Conservation (phyloP, 2,888 invertebrate genomes). For the Chorisops tibialis region DNA sequence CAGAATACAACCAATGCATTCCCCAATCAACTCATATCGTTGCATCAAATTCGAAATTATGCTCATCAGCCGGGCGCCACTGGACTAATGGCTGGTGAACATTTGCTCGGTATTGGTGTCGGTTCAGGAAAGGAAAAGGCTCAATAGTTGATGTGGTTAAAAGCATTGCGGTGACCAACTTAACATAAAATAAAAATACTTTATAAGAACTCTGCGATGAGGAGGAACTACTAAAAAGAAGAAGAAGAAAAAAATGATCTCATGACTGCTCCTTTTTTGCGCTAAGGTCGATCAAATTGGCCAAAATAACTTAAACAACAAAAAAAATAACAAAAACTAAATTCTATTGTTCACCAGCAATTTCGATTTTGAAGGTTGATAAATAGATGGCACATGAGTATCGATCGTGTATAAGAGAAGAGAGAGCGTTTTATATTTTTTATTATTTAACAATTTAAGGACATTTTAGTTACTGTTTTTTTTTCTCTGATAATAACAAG, state of each 20-base stretch:
- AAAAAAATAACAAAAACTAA: not conserved
- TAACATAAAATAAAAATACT: constrained; percentile 5
- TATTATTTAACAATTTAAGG: too few species aligned
- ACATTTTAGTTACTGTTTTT: too few species aligned
- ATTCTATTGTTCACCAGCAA: not conserved
- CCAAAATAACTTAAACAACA: not conserved
- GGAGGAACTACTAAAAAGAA: not conserved
- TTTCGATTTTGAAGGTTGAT: not conserved
- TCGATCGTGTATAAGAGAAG: too few species aligned
- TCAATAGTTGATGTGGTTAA: constrained; percentile 24
- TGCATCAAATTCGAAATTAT: constrained; percentile 95
- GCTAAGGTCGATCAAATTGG: constrained; percentile 6
- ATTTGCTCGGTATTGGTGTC: constrained; percentile 57
- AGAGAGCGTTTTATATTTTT: too few species aligned
- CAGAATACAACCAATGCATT: constrained; percentile 70
- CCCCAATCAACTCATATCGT: constrained; percentile 89
- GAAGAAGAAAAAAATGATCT: constrained; percentile 23
- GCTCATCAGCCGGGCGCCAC: constrained; percentile 79
- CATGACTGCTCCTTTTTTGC: constrained; percentile 16
- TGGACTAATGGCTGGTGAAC: constrained; percentile 67
- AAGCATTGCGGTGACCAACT: constrained; percentile 2
- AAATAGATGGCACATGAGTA: too few species aligned
- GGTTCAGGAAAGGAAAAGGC: constrained; percentile 45
- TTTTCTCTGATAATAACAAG: too few species aligned
- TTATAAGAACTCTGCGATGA: not conserved